Base-by-base conservation (phyloP, 2,888 invertebrate species). In the Lydus trimaculatus region DNA sequence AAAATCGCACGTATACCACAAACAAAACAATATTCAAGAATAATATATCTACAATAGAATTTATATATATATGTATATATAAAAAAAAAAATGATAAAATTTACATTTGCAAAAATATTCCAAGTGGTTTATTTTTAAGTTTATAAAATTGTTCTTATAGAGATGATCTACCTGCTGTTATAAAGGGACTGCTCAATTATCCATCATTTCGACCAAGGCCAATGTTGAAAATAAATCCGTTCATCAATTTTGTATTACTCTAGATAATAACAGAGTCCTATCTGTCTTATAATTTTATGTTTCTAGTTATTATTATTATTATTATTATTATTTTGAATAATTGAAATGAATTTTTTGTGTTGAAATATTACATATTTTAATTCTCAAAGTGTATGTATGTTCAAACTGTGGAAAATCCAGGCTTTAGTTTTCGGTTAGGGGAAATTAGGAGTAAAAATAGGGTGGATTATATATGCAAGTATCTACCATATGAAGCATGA, bases 1-100 rank as follows among this genome's bases (percentile, higher is more conserved):
- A 23, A 61, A 31, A 61, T 39, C 58, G 64, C 61, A 58, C 39
- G 61, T 66, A n/a, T n/a, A 63, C 64, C 66, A 58, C 64, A 36
- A 63, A 65, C 25, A 62, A 69, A 69, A 69, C 69, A 69, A 69
- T 69, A 65, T 65, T 61, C 64, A 63, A 60, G 63, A 23, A 39
- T 17, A 33, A 20, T 23, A 31, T 25, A 17, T 17, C 59, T 15
- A 59, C 59, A 59, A 59, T 23, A 61, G 31, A 20, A 39, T 15
- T 17, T 13, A 6, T 33, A 48, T n/a, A n/a, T n/a, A n/a, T n/a
- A n/a, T n/a, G n/a, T n/a, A n/a, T n/a, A n/a, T n/a, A n/a, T n/a
- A n/a, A n/a, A n/a, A n/a, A n/a, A n/a, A 5, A 9, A 52, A 52
- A 2, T 52, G 3, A 2, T 9, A 52, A 39, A n/a, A 15, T 39